phyloP scores from a whole-genome alignment of 1,140 invertebrate species.

The Zeugodacus cucurbitae region DNA sequence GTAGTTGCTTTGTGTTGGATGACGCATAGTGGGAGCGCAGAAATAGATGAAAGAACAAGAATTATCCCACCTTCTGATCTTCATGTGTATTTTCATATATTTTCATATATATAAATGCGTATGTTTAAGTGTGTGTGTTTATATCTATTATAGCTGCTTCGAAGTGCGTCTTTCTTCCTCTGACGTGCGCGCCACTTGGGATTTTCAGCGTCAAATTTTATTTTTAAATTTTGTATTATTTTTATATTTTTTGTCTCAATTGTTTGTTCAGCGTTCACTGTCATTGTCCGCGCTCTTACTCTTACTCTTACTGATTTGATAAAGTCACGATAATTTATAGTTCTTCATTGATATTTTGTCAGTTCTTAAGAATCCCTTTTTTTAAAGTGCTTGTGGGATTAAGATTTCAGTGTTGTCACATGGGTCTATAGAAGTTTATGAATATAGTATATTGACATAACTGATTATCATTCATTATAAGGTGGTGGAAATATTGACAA shows the following conservation, averaged over 20 bases:
- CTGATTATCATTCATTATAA: background rate
- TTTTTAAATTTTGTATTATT: background rate
- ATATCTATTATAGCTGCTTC: background rate
- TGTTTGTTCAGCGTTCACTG: slow-evolving; percentile 1
- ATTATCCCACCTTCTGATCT: background rate
- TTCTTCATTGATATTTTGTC: background rate
- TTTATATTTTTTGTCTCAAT: background rate
- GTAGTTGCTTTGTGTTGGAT: background rate
- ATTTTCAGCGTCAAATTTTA: background rate
- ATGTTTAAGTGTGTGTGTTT: background rate
- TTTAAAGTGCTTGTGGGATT: background rate
- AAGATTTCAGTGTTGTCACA: background rate
- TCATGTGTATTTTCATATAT: background rate
- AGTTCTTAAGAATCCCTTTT: background rate
- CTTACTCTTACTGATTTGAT: background rate
- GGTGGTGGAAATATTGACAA: background rate
- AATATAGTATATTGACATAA: background rate
- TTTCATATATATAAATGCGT: background rate
- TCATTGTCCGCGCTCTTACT: background rate
- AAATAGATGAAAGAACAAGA: background rate
- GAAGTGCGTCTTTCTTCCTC: background rate
- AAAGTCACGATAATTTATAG: background rate
- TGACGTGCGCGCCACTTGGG: background rate
- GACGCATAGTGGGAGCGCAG: background rate
- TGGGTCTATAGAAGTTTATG: background rate